Evolutionary conservation across 2,113 vertebrate genomes (phyloP).

Genomic region (Smithornis capensis): DNA sequence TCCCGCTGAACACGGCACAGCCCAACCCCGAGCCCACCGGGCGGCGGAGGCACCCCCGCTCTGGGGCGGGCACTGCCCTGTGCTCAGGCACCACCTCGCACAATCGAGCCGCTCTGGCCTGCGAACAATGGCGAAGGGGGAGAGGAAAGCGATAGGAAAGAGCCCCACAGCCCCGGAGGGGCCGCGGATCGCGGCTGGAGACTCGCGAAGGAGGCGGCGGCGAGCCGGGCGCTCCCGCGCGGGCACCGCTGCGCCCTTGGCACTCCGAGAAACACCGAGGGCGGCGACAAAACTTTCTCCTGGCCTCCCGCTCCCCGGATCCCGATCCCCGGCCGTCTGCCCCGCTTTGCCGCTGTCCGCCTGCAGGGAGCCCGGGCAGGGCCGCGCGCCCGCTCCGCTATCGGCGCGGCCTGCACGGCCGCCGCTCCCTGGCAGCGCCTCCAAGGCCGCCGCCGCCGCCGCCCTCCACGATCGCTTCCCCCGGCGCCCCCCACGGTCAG

Average conservation of each 20-base stretch:
- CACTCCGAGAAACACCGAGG: background rate
- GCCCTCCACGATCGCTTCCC: background rate
- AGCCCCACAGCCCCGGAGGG: background rate
- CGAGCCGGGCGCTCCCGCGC: background rate
- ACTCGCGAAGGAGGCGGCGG: background rate
- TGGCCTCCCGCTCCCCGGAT: background rate
- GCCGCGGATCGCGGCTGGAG: background rate
- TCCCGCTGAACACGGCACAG: background rate
- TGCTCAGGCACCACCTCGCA: background rate
- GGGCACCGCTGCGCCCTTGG: background rate
- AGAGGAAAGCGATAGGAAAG: background rate
- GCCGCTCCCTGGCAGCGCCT: background rate
- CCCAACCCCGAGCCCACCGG: background rate
- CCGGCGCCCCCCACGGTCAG: background rate
- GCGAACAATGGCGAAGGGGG: slow-evolving; percentile 68
- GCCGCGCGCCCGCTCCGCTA: background rate
- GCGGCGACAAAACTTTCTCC: background rate
- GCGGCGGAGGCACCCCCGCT: no score
- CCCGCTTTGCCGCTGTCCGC: no score
- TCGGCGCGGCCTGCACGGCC: slow-evolving; percentile 2
- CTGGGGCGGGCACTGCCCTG: background rate
- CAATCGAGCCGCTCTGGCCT: background rate
- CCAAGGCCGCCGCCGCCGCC: background rate
- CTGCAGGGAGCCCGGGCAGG: background rate
- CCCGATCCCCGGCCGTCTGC: background rate